Base-by-base conservation (phyloP, 2,888 invertebrate genomes). In the Smittia sp. region DNA sequence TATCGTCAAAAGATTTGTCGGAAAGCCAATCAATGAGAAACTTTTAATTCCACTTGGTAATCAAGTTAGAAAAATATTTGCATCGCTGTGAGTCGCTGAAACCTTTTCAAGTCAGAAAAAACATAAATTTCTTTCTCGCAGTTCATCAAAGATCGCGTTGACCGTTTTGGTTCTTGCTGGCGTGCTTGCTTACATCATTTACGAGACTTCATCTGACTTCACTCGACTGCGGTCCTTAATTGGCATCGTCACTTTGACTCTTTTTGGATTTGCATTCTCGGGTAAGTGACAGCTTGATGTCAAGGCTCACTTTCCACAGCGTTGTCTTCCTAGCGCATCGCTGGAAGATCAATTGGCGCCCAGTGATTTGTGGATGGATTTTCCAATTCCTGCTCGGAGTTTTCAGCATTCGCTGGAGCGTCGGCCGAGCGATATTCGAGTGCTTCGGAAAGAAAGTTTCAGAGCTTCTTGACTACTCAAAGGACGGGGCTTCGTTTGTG, bases 341-440 rank as follows among this genome's bases (percentile, higher is more conserved):
- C n/a, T 65, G 25, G 0, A 80, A 90, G 82, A 84, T 94, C 1
- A 86, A 87, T 75, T 94, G 96, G 96, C 85, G 89, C 3, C 89
- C 91, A 0, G 92, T 97, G 0, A 78, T 90, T 18, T 88, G 89
- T 78, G 97, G 96, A 0, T 82, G 96, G 18, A 83, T 89, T 0
- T 82, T 96, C 6, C 98, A 98, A 84, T 93, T 97, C 78, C 74
- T 88, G 1, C 87, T 98, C 74, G 97, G 94, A 0, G 78, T 97
- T 0, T 77, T 96, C 22, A 93, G 94, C 75, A 90, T 98, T 75
- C 86, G 94, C 75, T 95, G 94, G 94, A 84, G 87, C 1, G 83
- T 89, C 0, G 97, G 97, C 0, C 84, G 92, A 58, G 79, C 83
- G 0, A 87, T 93, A 3, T 82, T 83, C 68, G 79, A 85, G 69